phyloP scores from a whole-genome alignment of 2,888 invertebrate species.

The Lasioglossum calceatum region DNA sequence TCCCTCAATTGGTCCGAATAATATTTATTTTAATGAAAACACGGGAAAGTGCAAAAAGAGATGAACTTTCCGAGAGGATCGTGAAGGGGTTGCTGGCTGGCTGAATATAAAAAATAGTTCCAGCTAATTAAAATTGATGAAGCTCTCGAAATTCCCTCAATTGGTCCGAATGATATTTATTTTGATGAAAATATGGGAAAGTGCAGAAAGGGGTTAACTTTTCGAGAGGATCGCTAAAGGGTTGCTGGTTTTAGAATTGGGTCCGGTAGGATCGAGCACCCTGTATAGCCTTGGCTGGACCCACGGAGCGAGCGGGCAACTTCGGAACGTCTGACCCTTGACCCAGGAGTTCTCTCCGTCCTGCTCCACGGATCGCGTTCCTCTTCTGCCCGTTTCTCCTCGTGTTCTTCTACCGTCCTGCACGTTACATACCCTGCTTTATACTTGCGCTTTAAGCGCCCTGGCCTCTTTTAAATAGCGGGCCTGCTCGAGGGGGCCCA shows the following conservation, averaged over 20 bases:
- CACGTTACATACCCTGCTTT: conserved; percentile 71
- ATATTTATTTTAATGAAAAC: too few relatives aligned
- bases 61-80: background rate
- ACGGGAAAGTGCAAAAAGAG: background rate
- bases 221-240: background rate
- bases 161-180: too few relatives aligned
- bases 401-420: conserved; percentile 56
- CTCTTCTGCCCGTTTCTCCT: conserved; percentile 53
- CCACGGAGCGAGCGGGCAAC: conserved; percentile 78
- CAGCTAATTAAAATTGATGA: too few relatives aligned
- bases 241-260: background rate
- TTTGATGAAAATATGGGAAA: too few relatives aligned
- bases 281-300: conserved; percentile 73
- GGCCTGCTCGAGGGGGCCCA: conserved; percentile 46
- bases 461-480: conserved; percentile 79
- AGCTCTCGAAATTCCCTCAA: too few relatives aligned
- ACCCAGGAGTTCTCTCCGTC: conserved; percentile 79
- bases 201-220: background rate
- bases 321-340: conserved; percentile 81
- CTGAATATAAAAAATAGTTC: too few relatives aligned
- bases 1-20: too few relatives aligned
- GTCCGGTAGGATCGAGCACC: conserved; percentile 50
- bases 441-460: conserved; percentile 77
- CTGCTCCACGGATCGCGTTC: conserved; percentile 73
- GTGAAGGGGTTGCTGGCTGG: background rate